Base-by-base conservation (phyloP, 2,888 invertebrate genomes). In the Torymus aiolomorphi region DNA sequence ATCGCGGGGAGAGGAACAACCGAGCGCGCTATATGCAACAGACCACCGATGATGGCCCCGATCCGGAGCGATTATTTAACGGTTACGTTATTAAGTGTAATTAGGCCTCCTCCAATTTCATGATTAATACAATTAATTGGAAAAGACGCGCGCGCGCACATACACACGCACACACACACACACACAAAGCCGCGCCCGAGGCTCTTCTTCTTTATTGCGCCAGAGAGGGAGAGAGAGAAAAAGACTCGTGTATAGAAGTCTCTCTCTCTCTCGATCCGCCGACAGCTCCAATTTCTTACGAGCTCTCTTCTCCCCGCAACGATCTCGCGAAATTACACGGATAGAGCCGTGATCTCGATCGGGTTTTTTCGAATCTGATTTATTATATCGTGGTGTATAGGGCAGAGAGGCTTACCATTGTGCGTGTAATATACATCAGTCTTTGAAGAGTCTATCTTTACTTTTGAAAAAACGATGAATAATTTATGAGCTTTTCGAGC, bases 111-210 rank as follows among this genome's bases (percentile, higher is more conserved):
- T 88, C 85, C 90, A 89, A 89, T 90, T 90, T 88, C 87, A 89
- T 87, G 87, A 89, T 90, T 90, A 90, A 90, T 90, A 89, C 88
- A 89, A 90, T 90, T 89, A 88, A 90, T 89, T 88, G 88, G 87
- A 89, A 90, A 90, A 86, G 85, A 87, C 52, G 31, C 52, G 42
- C 70, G 12, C 24, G 24, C 61, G 20, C 5, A 31, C 70, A 31
- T 8, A 51, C 18, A 18, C 65, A 31, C 8, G 2, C 4, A 31
- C 31, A 31, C 8, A 31, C 31, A 31, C 8, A 31, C 31, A 31
- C 8, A 31, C 4, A 31, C 31, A 8, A 3, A 31, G 31, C 31
- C 31, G 31, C 8, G 31, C 31, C 31, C 31, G 31, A 31, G 31
- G 67, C 14, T 56, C 31, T 13, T 56, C 18, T 56, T 14, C 20